Evolutionary conservation across 2,113 vertebrate species (phyloP), one percentile per base, ranked within the genome.

Genomic region (Coryphaenoides rupestris): DNA sequence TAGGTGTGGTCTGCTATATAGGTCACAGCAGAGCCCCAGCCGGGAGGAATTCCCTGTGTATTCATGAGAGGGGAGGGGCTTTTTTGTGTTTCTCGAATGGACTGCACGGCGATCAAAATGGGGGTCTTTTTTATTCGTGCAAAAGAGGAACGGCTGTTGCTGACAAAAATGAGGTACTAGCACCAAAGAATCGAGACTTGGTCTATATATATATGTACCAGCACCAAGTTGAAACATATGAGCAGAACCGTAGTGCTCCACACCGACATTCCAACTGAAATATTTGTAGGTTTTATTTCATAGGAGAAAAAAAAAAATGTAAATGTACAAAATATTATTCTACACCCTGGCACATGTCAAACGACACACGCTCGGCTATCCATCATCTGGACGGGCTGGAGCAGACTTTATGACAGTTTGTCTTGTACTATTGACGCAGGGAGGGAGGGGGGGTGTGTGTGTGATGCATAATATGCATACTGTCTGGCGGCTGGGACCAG

Each of bases 1-100:
- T 87, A 83, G 87, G 84, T 86, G 87, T 81, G 85, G 84, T 76
- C 75, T 79, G 79, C 79, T 86, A 89, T 88, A 85, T 87, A 73
- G 86, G 86, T 89, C 87, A 88, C 73, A 82, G 84, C 81, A 83
- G 76, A 84, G 74, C 80, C 82, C n/a, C 70, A 70, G 64, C 78
- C 45, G 76, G 82, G 83, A 84, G 78, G 74, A 85, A 82, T 78
- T 79, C 75, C 84, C 83, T 78, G 79, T 75, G 75, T 77, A 68
- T 83, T 60, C 66, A 64, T 55, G 78, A 58, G 72, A 75, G 60
- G 60, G 33, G 3, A 22, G 53, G 55, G n/a, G n/a, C n/a, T 62
- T 28, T 56, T 23, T 58, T 58, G 55, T 65, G n/a, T 79, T 72
- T 64, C 83, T 85, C n/a, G n/a, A 84, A 87, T 80, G 76, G 86